Conservation (phyloP, 2,797 vertebrate species). For the Pangasius sanitwongsei region DNA sequence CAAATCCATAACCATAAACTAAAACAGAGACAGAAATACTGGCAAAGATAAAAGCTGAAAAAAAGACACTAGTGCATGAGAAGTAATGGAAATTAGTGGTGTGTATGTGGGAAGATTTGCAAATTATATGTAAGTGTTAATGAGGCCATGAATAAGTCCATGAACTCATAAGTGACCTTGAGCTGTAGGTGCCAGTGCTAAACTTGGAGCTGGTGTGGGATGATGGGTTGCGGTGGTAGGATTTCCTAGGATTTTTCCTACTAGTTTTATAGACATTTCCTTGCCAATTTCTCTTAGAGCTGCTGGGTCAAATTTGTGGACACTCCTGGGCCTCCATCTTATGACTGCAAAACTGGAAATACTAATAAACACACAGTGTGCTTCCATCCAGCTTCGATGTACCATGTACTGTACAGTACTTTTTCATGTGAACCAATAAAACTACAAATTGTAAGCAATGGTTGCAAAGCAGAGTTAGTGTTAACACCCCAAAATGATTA, state of each 20-base stretch:
- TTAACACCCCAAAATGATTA: not conserved
- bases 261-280: not conserved
- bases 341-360: not conserved
- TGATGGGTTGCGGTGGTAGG: not conserved
- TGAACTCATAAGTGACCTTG: not conserved
- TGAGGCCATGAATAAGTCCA: not conserved
- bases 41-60: not conserved
- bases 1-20: not conserved
- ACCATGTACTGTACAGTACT: not conserved
- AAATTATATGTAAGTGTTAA: not conserved
- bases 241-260: not conserved
- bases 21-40: not conserved
- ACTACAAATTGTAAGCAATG: not conserved
- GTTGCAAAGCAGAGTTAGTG: not conserved
- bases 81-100: not conserved
- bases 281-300: not conserved
- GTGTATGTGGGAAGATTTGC: not conserved
- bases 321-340: not conserved
- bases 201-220: not conserved
- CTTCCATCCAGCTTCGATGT: not conserved
- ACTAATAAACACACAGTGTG: conserved; percentile 3
- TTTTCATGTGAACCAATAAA: not conserved
- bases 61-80: not conserved
- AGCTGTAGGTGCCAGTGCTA: not conserved
- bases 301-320: not conserved